phyloP scores from a whole-genome alignment of 2,888 invertebrate genomes.

The Drosophila limbata region DNA sequence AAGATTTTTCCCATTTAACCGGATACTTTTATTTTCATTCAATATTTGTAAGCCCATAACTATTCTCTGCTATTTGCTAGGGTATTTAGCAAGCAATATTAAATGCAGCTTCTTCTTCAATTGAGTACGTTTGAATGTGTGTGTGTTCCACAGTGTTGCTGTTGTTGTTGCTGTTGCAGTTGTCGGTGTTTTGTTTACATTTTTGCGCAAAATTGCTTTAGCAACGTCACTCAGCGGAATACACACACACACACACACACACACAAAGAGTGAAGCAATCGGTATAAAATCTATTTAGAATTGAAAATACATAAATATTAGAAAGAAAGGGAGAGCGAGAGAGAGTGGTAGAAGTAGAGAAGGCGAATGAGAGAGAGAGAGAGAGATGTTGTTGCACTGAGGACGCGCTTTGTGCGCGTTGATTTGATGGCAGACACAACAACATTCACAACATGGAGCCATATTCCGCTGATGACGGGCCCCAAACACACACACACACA shows the following conservation, averaged over 20 bases:
- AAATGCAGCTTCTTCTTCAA: background rate
- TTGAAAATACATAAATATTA: slow-evolving; percentile 67
- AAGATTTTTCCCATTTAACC: too few species aligned
- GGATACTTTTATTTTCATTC: too few species aligned
- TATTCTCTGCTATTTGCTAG: background rate
- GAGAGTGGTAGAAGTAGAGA: too few species aligned
- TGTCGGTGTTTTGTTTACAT: slow-evolving; percentile 66
- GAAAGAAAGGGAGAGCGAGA: slow-evolving; percentile 12
- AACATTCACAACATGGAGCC: slow-evolving; percentile 17
- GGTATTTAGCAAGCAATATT: background rate
- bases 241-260: slow-evolving; percentile 44
- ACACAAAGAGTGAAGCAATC: slow-evolving; percentile 7
- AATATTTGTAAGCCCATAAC: too few species aligned
- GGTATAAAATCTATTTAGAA: slow-evolving; percentile 51
- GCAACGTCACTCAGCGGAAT: slow-evolving; percentile 62
- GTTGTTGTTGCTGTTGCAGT: slow-evolving; percentile 42
- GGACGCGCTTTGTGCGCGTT: slow-evolving; percentile 36
- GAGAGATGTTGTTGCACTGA: slow-evolving; percentile 36
- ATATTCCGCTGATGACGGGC: slow-evolving; percentile 9
- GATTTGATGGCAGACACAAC: slow-evolving; percentile 37
- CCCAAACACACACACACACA: slow-evolving; percentile 23
- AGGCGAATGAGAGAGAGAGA: background rate
- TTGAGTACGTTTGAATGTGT: slow-evolving; percentile 6
- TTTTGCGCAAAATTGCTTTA: slow-evolving; percentile 61
- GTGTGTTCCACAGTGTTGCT: slow-evolving; percentile 24